Percentiles rank a stretch among this genome's conserved stretches.
These are phyloP conservation scores for Drosophila infuscata DNA, from an alignment of 2,888 invertebrate species.

Conservation along the genomic window DNA sequence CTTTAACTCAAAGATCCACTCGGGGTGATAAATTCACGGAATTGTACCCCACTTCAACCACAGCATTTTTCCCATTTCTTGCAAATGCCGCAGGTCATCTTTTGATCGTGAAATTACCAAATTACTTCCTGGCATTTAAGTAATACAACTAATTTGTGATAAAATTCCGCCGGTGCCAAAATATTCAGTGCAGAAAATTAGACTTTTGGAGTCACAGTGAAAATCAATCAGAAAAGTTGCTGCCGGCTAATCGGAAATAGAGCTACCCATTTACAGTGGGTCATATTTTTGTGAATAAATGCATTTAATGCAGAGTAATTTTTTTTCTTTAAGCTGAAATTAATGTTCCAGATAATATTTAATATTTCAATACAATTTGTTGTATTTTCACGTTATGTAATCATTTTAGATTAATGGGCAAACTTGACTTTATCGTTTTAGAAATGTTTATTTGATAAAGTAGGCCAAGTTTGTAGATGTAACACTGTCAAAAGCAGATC, in stretches of 20 bases:
- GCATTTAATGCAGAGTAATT: background rate
- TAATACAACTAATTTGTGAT: conserved; percentile 72
- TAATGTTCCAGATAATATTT: background rate
- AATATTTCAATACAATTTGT: background rate
- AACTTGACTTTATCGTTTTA: background rate
- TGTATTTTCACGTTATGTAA: too few species aligned
- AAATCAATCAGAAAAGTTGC: conserved; percentile 55
- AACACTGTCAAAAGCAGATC: background rate
- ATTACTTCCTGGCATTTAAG: conserved; percentile 44
- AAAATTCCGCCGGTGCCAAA: conserved; percentile 63
- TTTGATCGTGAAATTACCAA: too few species aligned
- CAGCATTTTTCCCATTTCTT: background rate
- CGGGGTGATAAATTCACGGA: background rate
- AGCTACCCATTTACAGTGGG: background rate
- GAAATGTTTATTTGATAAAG: background rate
- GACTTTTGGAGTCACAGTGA: background rate
- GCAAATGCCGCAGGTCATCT: background rate
- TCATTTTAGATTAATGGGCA: background rate
- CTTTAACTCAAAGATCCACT: conserved; percentile 5
- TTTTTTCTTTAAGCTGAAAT: background rate
- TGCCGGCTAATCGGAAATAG: background rate
- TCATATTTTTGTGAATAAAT: background rate
- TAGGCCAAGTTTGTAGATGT: background rate
- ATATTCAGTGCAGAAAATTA: conserved; percentile 26
- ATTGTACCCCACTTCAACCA: too few species aligned